Percentiles rank a stretch among this genome's conserved stretches.
These are phyloP conservation scores for Theonella swinhoei DNA, from an alignment of 37 sponge, comb jelly and placozoan species.

Conservation along the genomic window DNA sequence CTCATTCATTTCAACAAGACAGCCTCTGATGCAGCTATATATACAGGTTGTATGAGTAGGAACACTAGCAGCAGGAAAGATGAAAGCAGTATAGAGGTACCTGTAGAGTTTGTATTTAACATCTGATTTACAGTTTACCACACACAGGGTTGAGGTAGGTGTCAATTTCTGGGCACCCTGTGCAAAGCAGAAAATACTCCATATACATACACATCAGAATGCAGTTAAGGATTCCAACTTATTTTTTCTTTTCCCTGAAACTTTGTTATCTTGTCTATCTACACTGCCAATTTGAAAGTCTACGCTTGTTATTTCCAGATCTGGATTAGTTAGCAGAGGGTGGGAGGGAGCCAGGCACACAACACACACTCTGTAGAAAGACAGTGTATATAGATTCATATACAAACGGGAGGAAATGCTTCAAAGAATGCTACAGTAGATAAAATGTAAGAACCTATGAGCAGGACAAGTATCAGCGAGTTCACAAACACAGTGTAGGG, in stretches of 20 bases:
- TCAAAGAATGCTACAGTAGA: too few relatives aligned
- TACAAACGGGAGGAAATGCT: too few relatives aligned
- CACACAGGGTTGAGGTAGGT: constrained; percentile 38
- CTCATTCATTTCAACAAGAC: constrained; percentile 66
- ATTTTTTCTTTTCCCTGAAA: constrained; percentile 74
- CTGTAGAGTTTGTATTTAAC: constrained; percentile 54
- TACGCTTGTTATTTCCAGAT: constrained; percentile 15
- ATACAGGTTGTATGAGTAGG: not conserved
- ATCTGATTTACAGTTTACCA: constrained; percentile 34
- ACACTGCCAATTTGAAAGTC: constrained; percentile 43
- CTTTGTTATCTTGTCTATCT: constrained; percentile 37
- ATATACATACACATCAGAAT: not conserved
- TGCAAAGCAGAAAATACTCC: too few relatives aligned
- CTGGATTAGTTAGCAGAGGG: constrained; percentile 29
- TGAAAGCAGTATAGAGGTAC: not conserved
- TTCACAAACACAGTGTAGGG: too few relatives aligned
- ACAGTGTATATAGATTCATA: too few relatives aligned
- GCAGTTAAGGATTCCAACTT: too few relatives aligned
- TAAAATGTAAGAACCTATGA: not conserved
- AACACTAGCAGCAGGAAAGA: not conserved
- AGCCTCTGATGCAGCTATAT: constrained; percentile 62
- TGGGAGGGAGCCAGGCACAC: constrained; percentile 60
- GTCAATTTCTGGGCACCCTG: constrained; percentile 57
- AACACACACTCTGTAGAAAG: constrained; percentile 47
- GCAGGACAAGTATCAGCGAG: not conserved